A percentile compares a stretch with the other conserved stretches of the same genome.
These are phyloP conservation scores for Stenodera caucasica DNA, from an alignment of 2,888 invertebrate genomes.

Conservation along the genomic window DNA sequence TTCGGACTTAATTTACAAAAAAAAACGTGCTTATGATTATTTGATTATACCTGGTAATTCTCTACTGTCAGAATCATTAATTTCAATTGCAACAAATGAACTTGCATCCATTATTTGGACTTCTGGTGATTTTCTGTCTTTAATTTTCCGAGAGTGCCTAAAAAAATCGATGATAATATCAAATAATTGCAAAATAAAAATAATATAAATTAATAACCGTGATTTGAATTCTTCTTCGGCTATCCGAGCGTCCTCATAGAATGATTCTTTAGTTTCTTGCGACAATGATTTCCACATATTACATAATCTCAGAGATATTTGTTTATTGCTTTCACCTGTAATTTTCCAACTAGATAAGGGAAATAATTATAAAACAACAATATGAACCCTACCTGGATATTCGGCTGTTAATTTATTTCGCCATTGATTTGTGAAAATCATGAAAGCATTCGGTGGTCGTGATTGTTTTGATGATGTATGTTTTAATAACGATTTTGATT, in stretches of 20 bases:
- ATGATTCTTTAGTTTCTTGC: conserved; percentile 52
- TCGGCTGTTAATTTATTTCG: conserved; percentile 55
- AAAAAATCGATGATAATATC: neutral
- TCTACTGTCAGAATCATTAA: neutral
- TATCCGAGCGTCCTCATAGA: conserved; percentile 53
- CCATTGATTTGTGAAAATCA: conserved; percentile 60
- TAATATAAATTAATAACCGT: conserved; percentile 45
- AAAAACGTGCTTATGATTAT: neutral
- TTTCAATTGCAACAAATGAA: neutral
- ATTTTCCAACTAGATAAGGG: conserved; percentile 18
- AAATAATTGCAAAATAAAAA: neutral
- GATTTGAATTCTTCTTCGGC: conserved; percentile 55
- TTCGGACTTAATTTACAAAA: too few relatives aligned
- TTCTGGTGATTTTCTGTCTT: neutral
- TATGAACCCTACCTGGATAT: conserved; percentile 48
- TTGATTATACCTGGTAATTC: neutral
- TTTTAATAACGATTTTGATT: neutral
- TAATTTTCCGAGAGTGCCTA: neutral
- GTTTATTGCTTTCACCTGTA: conserved; percentile 56
- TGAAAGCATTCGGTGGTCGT: conserved; percentile 59
- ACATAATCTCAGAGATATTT: conserved; percentile 57
- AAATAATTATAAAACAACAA: conserved; percentile 10
- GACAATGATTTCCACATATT: conserved; percentile 58
- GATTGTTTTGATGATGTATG: conserved; percentile 44
- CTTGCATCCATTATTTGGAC: neutral